Conservation (phyloP, 1,140 invertebrate genomes). For the Propsilocerus akamusi region DNA sequence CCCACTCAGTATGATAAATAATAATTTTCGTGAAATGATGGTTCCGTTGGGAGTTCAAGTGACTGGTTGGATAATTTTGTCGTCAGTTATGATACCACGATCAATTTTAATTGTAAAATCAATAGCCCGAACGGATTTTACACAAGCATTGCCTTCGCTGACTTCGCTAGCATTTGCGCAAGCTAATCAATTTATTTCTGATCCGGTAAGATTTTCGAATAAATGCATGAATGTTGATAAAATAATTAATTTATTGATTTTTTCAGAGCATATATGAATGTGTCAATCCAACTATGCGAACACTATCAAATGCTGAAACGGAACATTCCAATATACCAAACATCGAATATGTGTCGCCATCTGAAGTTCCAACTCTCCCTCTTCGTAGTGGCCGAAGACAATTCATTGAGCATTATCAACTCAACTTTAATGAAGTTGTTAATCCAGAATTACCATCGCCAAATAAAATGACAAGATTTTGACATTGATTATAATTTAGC, state of each 20-base stretch:
- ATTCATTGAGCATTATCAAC: background rate
- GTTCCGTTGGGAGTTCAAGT: constrained; percentile 34
- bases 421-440: background rate
- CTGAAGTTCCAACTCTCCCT: constrained; percentile 23
- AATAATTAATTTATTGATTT: constrained; percentile 4
- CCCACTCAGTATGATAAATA: constrained; percentile 24
- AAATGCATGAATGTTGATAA: background rate
- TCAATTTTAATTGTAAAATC: constrained; percentile 36
- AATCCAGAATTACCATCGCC: background rate
- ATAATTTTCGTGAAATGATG: constrained; percentile 31
- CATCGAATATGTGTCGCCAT: constrained; percentile 13
- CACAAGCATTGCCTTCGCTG: constrained; percentile 26
- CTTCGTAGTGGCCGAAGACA: constrained; percentile 12
- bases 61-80: constrained; percentile 30
- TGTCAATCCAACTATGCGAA: constrained; percentile 22
- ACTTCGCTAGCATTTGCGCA: constrained; percentile 23
- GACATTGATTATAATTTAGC: background rate
- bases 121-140: constrained; percentile 29
- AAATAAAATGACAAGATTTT: constrained; percentile 2
- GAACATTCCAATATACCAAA: background rate
- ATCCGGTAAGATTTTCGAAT: constrained; percentile 13
- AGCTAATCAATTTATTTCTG: constrained; percentile 23
- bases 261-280: constrained; percentile 22
- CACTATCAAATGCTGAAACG: constrained; percentile 16
- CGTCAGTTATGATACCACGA: constrained; percentile 36